Conservation (phyloP, 2,113 vertebrate genomes). For the Pterocles orientalis region DNA sequence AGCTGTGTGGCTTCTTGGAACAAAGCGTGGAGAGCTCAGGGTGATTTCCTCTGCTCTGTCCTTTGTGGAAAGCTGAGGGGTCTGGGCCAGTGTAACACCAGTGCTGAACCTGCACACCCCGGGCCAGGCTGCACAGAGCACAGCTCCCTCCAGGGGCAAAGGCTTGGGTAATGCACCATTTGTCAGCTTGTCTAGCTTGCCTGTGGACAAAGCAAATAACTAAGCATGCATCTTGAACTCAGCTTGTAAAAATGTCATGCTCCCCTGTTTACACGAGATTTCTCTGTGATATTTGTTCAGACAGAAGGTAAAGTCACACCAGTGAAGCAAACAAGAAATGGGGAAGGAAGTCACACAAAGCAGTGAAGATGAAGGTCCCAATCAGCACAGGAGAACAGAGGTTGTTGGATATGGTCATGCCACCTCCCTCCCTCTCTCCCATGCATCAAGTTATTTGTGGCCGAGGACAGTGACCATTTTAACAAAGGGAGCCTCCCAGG, state of each 20-base stretch:
- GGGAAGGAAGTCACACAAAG: conserved; percentile 50
- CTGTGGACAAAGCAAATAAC: conserved; percentile 51
- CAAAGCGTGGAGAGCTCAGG: not conserved
- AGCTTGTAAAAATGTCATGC: conserved; percentile 53
- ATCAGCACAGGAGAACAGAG: not conserved
- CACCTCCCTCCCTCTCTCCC: not conserved
- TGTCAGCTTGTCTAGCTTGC: not conserved
- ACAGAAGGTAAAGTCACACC: conserved; percentile 55
- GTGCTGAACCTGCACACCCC: not conserved
- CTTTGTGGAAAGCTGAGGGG: not conserved
- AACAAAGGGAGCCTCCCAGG: not conserved
- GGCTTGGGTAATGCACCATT: not conserved
- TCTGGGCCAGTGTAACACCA: not conserved
- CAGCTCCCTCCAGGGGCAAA: conserved; percentile 6
- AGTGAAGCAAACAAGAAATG: conserved; percentile 31
- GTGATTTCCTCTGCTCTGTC: not conserved
- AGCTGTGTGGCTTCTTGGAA: not conserved
- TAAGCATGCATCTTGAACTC: conserved; percentile 27
- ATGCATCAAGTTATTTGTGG: not conserved
- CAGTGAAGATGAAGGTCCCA: conserved; percentile 9
- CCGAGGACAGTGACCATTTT: not conserved
- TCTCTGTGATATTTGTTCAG: conserved; percentile 55
- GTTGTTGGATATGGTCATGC: fast-evolving
- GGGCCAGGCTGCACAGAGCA: not conserved
- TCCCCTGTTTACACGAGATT: conserved; percentile 53